These are phyloP conservation scores for Agrotis exclamationis DNA, from an alignment of 2,888 invertebrate species.

Conservation along the genomic window DNA sequence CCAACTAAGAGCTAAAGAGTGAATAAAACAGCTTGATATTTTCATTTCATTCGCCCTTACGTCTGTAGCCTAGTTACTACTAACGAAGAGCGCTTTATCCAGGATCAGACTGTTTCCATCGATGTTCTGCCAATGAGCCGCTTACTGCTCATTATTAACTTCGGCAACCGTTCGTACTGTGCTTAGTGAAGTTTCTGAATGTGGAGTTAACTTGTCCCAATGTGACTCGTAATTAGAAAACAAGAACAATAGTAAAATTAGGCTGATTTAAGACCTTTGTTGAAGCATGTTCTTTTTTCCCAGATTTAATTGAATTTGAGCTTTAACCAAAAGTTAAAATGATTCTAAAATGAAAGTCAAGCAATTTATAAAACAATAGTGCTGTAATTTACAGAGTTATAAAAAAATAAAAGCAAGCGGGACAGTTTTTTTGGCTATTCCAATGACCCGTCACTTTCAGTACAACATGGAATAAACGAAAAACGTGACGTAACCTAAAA, in stretches of 20 bases:
- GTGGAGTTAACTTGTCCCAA: neutral
- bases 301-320: no score
- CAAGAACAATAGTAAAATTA: no score
- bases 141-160: conserved; percentile 27
- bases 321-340: neutral
- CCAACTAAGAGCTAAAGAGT: neutral
- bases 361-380: neutral
- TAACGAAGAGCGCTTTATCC: conserved; percentile 28
- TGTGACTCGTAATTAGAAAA: neutral
- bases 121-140: conserved; percentile 27
- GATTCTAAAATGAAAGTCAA: neutral
- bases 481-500: no score
- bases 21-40: neutral
- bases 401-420: neutral
- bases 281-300: no score
- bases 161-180: neutral
- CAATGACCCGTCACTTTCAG: conserved; percentile 4
- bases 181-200: conserved; percentile 3
- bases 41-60: neutral
- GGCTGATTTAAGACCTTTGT: no score
- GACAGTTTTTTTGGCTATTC: neutral
- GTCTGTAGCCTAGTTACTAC: conserved; percentile 14
- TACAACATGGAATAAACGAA: neutral
- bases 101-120: conserved; percentile 5
- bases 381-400: neutral